Percentiles rank a stretch among this genome's conserved stretches.
Conservation (phyloP, 2,113 vertebrate species). For the Natator depressus region DNA sequence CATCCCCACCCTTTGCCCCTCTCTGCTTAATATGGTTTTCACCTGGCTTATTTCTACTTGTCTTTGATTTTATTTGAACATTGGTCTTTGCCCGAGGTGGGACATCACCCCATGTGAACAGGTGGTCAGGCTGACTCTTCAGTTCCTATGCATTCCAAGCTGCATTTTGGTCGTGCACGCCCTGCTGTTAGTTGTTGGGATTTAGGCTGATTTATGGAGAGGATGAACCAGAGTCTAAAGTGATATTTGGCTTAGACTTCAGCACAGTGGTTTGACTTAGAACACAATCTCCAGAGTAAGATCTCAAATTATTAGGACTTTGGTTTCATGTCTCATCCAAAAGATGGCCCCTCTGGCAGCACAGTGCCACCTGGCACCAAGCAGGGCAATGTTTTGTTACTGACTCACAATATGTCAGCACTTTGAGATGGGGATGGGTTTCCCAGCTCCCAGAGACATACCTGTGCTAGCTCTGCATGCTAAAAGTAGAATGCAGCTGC, state of each 20-base stretch:
- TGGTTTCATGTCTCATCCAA: neutral
- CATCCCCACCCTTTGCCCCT: neutral
- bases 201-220: neutral
- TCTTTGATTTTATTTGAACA: neutral
- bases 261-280: neutral
- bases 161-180: neutral
- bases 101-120: neutral
- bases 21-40: neutral
- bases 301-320: neutral
- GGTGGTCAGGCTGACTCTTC: neutral
- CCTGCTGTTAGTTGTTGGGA: neutral
- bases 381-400: neutral
- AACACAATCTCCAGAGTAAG: neutral
- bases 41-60: constrained; percentile 17
- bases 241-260: neutral
- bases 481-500: too few relatives aligned
- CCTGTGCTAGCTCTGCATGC: too few relatives aligned
- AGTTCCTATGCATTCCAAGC: neutral
- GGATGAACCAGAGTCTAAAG: neutral
- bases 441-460: too few relatives aligned
- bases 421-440: too few relatives aligned
- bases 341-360: neutral
- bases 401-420: neutral
- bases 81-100: neutral
- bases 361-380: neutral